These are phyloP conservation scores for Steatocranus sp. DNA, from an alignment of 2,797 vertebrate genomes.

Conservation along the genomic window DNA sequence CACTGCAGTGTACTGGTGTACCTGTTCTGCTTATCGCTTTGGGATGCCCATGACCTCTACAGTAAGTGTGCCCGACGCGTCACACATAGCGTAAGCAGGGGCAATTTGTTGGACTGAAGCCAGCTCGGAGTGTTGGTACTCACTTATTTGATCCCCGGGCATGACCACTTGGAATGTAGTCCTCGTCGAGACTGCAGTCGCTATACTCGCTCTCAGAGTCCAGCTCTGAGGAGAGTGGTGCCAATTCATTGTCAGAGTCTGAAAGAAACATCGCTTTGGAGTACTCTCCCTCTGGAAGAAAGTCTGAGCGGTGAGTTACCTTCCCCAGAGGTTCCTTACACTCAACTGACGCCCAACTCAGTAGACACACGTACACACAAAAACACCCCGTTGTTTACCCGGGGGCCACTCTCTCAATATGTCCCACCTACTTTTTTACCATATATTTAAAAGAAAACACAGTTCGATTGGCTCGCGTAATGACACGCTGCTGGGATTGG, in stretches of 20 bases:
- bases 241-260: slow-evolving; percentile 30
- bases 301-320: neutral
- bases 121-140: neutral
- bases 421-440: neutral
- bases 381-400: neutral
- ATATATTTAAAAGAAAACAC: neutral
- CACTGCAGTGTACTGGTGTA: neutral
- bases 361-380: neutral
- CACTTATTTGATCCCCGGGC: slow-evolving; percentile 18
- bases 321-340: neutral
- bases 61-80: neutral
- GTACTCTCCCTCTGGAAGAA: neutral
- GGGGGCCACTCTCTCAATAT: neutral
- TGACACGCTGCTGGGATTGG: neutral
- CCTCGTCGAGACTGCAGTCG: slow-evolving; percentile 9
- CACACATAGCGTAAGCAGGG: neutral
- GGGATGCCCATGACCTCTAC: neutral
- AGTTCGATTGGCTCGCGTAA: neutral
- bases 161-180: slow-evolving; percentile 3
- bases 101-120: neutral
- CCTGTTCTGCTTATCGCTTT: neutral
- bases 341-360: neutral
- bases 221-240: neutral
- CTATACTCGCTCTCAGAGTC: slow-evolving; percentile 3
- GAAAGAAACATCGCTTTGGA: slow-evolving; percentile 21